Conservation (phyloP, 30 jellyfish, hydroid and myxozoan species). For the Aurelia aurita region DNA sequence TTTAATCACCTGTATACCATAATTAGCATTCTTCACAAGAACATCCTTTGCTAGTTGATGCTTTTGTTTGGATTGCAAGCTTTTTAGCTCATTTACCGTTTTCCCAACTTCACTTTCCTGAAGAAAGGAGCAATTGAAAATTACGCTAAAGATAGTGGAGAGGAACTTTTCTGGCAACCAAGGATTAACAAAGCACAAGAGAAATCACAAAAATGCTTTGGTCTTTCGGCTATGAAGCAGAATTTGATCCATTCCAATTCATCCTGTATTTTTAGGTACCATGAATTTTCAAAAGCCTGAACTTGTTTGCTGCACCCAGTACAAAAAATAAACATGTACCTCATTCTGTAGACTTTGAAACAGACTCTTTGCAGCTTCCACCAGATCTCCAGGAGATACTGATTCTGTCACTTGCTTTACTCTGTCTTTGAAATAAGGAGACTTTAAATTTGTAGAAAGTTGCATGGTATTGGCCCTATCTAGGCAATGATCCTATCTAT, state of each 20-base stretch:
- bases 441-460: not conserved
- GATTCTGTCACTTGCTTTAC: not conserved
- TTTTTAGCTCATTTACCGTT: not conserved
- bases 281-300: too few species aligned
- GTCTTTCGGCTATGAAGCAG: too few species aligned
- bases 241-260: too few species aligned
- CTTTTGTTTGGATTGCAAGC: not conserved
- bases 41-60: not conserved
- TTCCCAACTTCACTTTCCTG: conserved; percentile 4
- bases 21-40: not conserved
- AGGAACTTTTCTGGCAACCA: too few species aligned
- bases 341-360: not conserved
- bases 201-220: too few species aligned
- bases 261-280: too few species aligned
- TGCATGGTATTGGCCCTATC: too few species aligned
- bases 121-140: not conserved
- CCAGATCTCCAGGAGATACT: not conserved
- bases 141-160: too few species aligned
- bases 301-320: not conserved
- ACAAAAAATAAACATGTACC: not conserved
- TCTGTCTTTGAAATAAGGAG: not conserved
- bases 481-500: too few species aligned
- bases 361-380: not conserved
- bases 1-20: not conserved
- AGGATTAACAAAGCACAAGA: too few species aligned